These are phyloP conservation scores for Hypselothyrea guttata DNA, from an alignment of 2,888 invertebrate genomes.

Conservation along the genomic window DNA sequence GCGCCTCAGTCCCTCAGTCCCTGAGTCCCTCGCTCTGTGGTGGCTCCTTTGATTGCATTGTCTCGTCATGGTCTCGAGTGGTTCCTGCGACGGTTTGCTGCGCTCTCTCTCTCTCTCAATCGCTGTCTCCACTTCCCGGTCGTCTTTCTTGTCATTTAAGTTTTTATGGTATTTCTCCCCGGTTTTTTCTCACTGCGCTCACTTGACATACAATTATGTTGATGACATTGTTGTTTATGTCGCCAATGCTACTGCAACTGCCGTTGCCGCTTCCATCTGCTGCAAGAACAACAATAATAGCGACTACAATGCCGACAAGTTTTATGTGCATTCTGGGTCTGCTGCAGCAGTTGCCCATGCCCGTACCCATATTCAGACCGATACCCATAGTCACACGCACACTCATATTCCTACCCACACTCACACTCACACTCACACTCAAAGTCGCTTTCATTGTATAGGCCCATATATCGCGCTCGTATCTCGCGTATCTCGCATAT, in stretches of 20 bases:
- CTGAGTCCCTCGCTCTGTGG: conserved; percentile 18
- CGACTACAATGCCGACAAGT: conserved; percentile 58
- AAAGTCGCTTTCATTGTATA: conserved; percentile 47
- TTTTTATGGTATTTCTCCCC: conserved; percentile 50
- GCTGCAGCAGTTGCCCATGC: conserved; percentile 36
- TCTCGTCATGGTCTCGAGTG: conserved; percentile 78
- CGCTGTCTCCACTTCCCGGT: conserved; percentile 6
- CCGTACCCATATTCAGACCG: conserved; percentile 47
- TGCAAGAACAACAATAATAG: conserved; percentile 7
- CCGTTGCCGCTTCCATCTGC: conserved; percentile 15
- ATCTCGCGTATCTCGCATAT: conserved; percentile 40
- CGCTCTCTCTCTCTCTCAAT: conserved; percentile 1
- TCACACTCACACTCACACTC: conserved; percentile 15
- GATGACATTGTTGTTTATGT: conserved; percentile 78
- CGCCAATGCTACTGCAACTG: conserved; percentile 18
- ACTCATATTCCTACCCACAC: conserved; percentile 15
- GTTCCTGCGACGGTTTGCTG: conserved; percentile 52
- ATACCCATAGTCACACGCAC: conserved; percentile 8
- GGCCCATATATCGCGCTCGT: conserved; percentile 48
- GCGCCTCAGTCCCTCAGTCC: background rate
- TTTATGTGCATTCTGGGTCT: conserved; percentile 65
- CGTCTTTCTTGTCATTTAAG: conserved; percentile 47
- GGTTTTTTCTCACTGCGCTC: conserved; percentile 59
- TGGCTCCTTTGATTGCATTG: conserved; percentile 76
- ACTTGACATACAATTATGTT: conserved; percentile 78